These are phyloP conservation scores for Dermolepida albohirtum DNA, from an alignment of 2,888 invertebrate species.

Conservation along the genomic window DNA sequence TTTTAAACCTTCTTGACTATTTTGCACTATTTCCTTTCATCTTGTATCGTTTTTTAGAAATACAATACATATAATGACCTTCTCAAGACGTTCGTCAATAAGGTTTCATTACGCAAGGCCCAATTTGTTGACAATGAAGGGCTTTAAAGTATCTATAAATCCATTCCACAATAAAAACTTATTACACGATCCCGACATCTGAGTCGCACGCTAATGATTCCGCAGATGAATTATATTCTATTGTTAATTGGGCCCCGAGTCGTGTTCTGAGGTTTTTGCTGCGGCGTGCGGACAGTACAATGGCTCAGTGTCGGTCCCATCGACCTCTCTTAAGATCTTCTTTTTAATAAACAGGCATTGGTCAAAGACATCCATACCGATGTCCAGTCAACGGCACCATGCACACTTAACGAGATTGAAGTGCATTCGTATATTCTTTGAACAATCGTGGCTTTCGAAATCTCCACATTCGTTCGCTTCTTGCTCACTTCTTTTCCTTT, in stretches of 20 bases:
- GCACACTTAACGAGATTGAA: slow-evolving; percentile 23
- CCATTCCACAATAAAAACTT: slow-evolving; percentile 20
- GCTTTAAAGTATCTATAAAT: slow-evolving; percentile 12
- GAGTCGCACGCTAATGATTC: slow-evolving; percentile 27
- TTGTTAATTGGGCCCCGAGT: slow-evolving; percentile 27
- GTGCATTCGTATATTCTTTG: slow-evolving; percentile 7
- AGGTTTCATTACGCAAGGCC: too few species aligned
- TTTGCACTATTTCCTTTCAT: too few species aligned
- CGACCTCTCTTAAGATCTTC: slow-evolving; percentile 30
- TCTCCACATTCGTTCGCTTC: slow-evolving; percentile 5
- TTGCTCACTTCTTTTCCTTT: slow-evolving; percentile 15
- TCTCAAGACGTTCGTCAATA: too few species aligned
- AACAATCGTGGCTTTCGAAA: slow-evolving; percentile 20
- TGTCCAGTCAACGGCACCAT: slow-evolving; percentile 19
- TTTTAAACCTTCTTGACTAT: too few species aligned
- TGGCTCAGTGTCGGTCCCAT: slow-evolving; percentile 24
- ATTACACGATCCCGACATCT: slow-evolving; percentile 18
- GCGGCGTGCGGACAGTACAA: slow-evolving; percentile 32
- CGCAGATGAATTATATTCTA: slow-evolving; percentile 36
- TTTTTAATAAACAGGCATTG: slow-evolving; percentile 25
- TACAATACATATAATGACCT: too few species aligned
- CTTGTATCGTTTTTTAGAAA: too few species aligned
- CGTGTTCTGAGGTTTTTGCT: slow-evolving; percentile 28
- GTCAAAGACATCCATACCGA: slow-evolving; percentile 16
- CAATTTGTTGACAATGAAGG: too few species aligned